phyloP scores from a whole-genome alignment of 2,888 invertebrate species.

The Junonia oenone region DNA sequence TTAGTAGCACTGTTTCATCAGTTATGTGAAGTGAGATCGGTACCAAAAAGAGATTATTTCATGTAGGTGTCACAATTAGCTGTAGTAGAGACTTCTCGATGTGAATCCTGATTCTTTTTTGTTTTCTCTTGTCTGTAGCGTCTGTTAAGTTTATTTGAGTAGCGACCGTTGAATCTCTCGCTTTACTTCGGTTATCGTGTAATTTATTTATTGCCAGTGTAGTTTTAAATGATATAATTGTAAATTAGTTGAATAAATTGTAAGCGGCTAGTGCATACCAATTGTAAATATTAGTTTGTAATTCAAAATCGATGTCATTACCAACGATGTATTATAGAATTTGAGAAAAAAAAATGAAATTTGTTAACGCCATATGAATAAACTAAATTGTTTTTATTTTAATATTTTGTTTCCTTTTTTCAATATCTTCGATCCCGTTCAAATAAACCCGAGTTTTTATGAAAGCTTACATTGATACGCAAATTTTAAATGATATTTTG shows the following conservation, averaged over 20 bases:
- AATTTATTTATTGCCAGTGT: constrained; percentile 67
- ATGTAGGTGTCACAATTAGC: constrained; percentile 57
- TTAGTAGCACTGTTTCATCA: constrained; percentile 48
- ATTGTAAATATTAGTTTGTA: constrained; percentile 67
- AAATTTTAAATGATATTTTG: neutral
- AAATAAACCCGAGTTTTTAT: neutral
- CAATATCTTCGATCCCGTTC: neutral
- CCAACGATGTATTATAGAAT: constrained; percentile 73
- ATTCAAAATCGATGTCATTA: constrained; percentile 67
- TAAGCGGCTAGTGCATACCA: constrained; percentile 55
- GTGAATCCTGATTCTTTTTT: constrained; percentile 36
- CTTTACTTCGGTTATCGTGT: constrained; percentile 44
- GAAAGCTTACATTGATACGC: neutral
- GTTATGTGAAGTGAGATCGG: constrained; percentile 71
- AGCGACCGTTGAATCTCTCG: constrained; percentile 34
- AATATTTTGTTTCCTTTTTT: constrained; percentile 42
- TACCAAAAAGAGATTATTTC: constrained; percentile 77
- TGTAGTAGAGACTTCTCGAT: constrained; percentile 43
- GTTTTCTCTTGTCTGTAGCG: constrained; percentile 36
- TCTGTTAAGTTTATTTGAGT: constrained; percentile 62
- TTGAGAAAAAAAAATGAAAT: constrained; percentile 44
- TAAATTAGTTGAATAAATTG: constrained; percentile 57
- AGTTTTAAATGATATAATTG: constrained; percentile 48
- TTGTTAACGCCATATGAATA: constrained; percentile 76
- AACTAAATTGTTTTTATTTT: constrained; percentile 76